These are phyloP conservation scores for Hirudinaria manillensis DNA, from an alignment of 2,888 invertebrate genomes.

Conservation along the genomic window DNA sequence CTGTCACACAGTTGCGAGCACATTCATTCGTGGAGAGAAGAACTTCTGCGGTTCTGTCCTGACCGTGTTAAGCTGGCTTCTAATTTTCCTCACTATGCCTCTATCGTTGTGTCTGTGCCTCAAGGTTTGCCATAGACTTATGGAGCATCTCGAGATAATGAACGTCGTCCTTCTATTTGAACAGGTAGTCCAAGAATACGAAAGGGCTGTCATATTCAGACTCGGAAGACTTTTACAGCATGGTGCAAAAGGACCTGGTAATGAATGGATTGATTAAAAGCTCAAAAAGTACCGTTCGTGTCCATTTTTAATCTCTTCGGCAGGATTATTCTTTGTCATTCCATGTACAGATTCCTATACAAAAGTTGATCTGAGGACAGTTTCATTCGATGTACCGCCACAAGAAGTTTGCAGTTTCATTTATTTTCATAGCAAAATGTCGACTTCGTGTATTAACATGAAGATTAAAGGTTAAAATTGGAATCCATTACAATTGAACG, in stretches of 20 bases:
- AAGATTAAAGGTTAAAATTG: not conserved
- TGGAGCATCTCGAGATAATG: not conserved
- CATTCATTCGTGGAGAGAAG: slow-evolving; percentile 22
- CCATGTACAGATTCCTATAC: slow-evolving; percentile 50
- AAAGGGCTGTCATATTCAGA: slow-evolving; percentile 87
- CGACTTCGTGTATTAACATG: not conserved
- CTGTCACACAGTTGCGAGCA: slow-evolving; percentile 26
- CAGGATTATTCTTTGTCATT: slow-evolving; percentile 49
- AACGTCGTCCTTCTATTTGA: no score
- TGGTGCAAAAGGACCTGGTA: slow-evolving; percentile 72
- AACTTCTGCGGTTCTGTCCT: slow-evolving; percentile 36
- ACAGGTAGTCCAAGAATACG: slow-evolving; percentile 91
- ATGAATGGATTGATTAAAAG: no score
- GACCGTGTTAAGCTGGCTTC: slow-evolving; percentile 34
- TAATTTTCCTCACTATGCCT: slow-evolving; percentile 36
- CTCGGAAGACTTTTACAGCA: slow-evolving; percentile 79
- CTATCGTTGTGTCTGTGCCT: slow-evolving; percentile 38
- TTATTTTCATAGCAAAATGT: not conserved
- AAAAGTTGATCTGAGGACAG: slow-evolving; percentile 50
- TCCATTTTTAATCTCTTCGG: slow-evolving; percentile 26
- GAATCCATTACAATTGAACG: not conserved
- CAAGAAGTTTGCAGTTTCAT: slow-evolving; percentile 46
- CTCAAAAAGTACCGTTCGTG: no score
- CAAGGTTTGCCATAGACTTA: slow-evolving; percentile 32
- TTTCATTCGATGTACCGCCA: slow-evolving; percentile 55